Percentiles rank a stretch among this genome's conserved stretches.
These are phyloP conservation scores for Gymnosoma rotundatum DNA, from an alignment of 2,888 invertebrate species.

Conservation along the genomic window DNA sequence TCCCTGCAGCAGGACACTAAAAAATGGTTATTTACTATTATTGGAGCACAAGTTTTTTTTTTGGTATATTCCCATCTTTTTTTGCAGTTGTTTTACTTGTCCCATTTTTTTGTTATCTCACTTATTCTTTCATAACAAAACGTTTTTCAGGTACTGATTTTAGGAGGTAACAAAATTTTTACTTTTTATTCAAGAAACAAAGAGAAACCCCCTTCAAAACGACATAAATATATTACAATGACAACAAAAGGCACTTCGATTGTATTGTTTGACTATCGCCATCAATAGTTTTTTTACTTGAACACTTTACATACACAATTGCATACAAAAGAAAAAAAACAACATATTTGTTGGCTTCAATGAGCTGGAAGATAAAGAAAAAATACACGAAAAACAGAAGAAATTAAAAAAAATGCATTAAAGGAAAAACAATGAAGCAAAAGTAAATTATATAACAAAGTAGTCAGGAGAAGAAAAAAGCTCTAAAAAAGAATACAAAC, in stretches of 20 bases:
- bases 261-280: slow-evolving; percentile 5
- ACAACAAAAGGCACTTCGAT: slow-evolving; percentile 33
- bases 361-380: slow-evolving; percentile 56
- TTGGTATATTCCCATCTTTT: not conserved
- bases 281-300: not conserved
- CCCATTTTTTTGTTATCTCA: not conserved
- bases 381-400: slow-evolving; percentile 20
- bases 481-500: slow-evolving; percentile 24
- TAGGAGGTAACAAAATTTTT: too few species aligned
- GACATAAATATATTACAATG: slow-evolving; percentile 19
- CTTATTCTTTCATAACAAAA: not conserved
- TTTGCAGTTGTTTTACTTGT: not conserved
- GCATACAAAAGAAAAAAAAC: not conserved
- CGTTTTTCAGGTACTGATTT: not conserved
- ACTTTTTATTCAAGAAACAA: slow-evolving; percentile 7
- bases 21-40: slow-evolving; percentile 37
- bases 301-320: slow-evolving; percentile 6
- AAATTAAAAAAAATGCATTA: slow-evolving; percentile 27
- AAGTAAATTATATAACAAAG: slow-evolving; percentile 54
- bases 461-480: slow-evolving; percentile 48
- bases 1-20: slow-evolving; percentile 26
- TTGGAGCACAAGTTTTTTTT: slow-evolving; percentile 6
- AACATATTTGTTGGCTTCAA: slow-evolving; percentile 51
- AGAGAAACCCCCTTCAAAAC: slow-evolving; percentile 27
- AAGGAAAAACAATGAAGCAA: slow-evolving; percentile 13